Evolutionary conservation across 1,140 invertebrate species (phyloP), one percentile per base, ranked within the genome.

Genomic region (Pantala flavescens): DNA sequence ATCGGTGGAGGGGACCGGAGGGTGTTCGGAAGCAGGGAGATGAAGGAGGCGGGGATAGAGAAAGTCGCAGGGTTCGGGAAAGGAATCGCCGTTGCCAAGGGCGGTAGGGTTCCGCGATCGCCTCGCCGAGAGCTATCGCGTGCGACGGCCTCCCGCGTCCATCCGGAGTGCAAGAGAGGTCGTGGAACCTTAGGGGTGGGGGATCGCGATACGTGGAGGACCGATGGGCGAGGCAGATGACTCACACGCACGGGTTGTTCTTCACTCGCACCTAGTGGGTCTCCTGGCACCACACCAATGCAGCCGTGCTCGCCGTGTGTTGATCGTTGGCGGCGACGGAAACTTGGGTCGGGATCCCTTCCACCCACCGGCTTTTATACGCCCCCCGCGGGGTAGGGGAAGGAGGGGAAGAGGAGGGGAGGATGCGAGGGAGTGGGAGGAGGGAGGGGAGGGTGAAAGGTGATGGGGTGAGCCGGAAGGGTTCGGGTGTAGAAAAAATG

Each of bases 261-360:
- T 63, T 63, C 49, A 63, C 49, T 63, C 49, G 49, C 49, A 63
- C 49, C 49, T 16, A 63, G 2, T 16, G 14, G 16, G 16, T 63
- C 49, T 63, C 49, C 49, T 3, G 3, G 49, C 49, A 63, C 49
- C 49, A 63, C 49, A 63, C 49, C 49, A 63, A 63, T 63, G 3
- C 12, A 63, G 49, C n/a, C 49, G 16, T 63, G 3, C n/a, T 63
- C 49, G 49, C 49, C 49, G 49, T 63, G 49, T 63, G 49, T 63
- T 63, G 49, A 63, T 21, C 49, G 49, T 63, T 21, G 49, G 49
- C 49, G 49, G 49, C 49, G 49, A 12, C 14, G 49, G 49, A 3
- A 63, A 63, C 49, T 63, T 63, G 49, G 49, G 49, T 63, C 49
- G 49, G 49, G 49, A 63, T 63, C 49, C 49, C 49, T 63, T 63